Conservation (phyloP, 2,797 vertebrate genomes). For the Danio kyathit region DNA sequence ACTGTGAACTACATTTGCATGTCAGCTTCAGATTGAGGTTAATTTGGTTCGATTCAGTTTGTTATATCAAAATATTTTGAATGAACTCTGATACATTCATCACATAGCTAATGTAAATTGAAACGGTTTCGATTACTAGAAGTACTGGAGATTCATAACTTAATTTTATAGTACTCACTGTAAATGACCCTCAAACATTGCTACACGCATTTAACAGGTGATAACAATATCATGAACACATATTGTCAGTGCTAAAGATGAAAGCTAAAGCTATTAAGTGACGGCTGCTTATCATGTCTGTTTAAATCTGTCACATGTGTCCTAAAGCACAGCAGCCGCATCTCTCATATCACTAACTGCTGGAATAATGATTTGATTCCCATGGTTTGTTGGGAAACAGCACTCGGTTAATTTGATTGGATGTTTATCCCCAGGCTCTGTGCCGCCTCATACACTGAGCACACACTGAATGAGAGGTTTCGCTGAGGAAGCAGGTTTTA, state of each 20-base stretch:
- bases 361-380: slow-evolving; percentile 34
- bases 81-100: not conserved
- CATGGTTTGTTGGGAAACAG: slow-evolving; percentile 20
- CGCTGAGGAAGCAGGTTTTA: not conserved
- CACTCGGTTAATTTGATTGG: slow-evolving; percentile 23
- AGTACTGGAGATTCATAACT: not conserved
- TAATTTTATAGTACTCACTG: not conserved
- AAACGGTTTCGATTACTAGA: not conserved
- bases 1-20: not conserved
- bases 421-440: slow-evolving; percentile 35
- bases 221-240: not conserved
- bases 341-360: slow-evolving; percentile 7
- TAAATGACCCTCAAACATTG: not conserved
- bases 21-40: not conserved
- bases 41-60: slow-evolving; percentile 1
- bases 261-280: not conserved
- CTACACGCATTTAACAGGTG: not conserved
- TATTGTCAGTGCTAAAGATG: not conserved
- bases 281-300: not conserved
- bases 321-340: slow-evolving; percentile 14
- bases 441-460: not conserved
- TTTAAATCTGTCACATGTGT: slow-evolving; percentile 5
- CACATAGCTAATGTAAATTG: too few relatives aligned
- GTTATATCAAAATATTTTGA: not conserved
- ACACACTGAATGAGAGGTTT: not conserved